Percentiles rank a stretch among this genome's conserved stretches.
phyloP scores from a whole-genome alignment of 2,113 vertebrate genomes.

The Raja brachyura region DNA sequence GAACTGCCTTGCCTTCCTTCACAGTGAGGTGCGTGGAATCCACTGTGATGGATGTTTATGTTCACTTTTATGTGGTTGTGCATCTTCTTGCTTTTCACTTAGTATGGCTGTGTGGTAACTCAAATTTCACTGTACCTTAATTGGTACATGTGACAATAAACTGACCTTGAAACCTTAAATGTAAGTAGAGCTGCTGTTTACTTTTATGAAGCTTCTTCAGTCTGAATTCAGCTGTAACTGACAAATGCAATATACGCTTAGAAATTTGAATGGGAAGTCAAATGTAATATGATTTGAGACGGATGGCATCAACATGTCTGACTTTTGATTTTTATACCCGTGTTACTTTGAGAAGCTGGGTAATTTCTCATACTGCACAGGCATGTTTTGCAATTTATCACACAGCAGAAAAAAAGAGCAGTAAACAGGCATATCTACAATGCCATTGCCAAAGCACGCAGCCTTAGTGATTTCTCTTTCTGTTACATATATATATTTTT shows the following conservation, averaged over 20 bases:
- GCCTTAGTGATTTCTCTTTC: no score
- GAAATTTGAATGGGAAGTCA: neutral
- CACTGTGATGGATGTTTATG: no score
- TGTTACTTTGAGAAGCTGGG: neutral
- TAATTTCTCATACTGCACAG: neutral
- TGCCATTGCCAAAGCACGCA: no score
- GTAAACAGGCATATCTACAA: neutral
- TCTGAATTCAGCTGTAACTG: neutral
- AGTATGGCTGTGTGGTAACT: no score
- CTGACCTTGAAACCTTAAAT: no score
- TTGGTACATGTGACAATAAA: no score
- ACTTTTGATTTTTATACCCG: neutral
- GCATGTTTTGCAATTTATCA: neutral
- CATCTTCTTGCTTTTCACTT: no score
- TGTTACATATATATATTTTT: neutral
- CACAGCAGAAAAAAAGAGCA: neutral
- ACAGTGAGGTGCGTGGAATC: no score
- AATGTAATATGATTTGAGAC: neutral
- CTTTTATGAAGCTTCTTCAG: neutral
- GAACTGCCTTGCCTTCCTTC: no score
- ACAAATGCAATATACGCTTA: neutral
- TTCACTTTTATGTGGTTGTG: no score
- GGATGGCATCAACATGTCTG: neutral
- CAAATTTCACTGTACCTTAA: no score
- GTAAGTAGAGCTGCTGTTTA: neutral